A percentile compares a stretch with the other conserved stretches of the same genome.
phyloP scores from a whole-genome alignment of 2,888 invertebrate genomes.

The Harmothoe impar region DNA sequence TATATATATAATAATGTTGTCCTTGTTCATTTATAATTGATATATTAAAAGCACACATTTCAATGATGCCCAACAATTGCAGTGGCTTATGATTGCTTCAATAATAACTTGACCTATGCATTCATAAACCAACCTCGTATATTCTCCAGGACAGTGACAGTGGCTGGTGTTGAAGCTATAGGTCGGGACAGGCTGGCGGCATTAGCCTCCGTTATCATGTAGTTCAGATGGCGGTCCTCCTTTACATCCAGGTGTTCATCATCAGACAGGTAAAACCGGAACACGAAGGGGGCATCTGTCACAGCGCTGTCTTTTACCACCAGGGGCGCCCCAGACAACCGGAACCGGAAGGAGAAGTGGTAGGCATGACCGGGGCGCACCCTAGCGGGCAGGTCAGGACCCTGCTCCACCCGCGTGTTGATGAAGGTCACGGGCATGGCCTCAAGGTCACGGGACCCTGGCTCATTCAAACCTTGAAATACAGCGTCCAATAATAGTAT shows the following conservation, averaged over 20 bases:
- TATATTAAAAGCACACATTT: no score
- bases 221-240: background rate
- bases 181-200: slow-evolving; percentile 10
- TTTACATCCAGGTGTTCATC: background rate
- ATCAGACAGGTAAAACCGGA: slow-evolving; percentile 24
- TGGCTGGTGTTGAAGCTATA: background rate
- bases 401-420: background rate
- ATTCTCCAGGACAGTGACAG: background rate
- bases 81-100: no score
- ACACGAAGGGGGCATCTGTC: background rate
- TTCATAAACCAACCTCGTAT: background rate
- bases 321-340: slow-evolving; percentile 3
- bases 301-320: slow-evolving; percentile 20
- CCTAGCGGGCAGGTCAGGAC: background rate
- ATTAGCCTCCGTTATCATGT: slow-evolving; percentile 15
- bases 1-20: no score
- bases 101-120: no score
- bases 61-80: no score
- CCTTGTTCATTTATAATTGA: no score
- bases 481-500: no score
- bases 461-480: background rate
- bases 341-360: slow-evolving; percentile 39
- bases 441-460: slow-evolving; percentile 24
- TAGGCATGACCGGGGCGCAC: background rate
- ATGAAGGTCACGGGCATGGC: slow-evolving; percentile 39